Evolutionary conservation across 2,113 vertebrate genomes (phyloP), one percentile per base, ranked within the genome.

Genomic region (Tragelaphus strepsiceros): DNA sequence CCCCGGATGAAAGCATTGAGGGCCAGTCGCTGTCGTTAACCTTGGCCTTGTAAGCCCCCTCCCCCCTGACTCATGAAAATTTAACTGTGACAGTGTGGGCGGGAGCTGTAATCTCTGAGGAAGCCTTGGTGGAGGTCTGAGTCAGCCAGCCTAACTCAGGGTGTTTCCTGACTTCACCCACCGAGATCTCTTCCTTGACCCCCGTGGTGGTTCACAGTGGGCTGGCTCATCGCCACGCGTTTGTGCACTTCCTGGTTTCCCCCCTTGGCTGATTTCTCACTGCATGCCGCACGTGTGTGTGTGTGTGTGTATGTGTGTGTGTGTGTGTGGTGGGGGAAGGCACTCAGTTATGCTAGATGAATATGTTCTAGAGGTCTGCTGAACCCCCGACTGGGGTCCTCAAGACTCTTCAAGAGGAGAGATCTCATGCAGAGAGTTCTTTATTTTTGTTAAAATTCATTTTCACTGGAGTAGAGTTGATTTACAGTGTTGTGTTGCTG

Each of bases 311-410:
- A 22, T 59, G 56, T 26, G 58, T 26, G 58, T 11, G 58, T 59
- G 58, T 58, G 58, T 28, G 11, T 6, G 26, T 2, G 26, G 22
- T 3, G 22, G 22, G 43, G 14, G 24, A 21, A 39, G 58, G 35
- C 10, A 14, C 46, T 28, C 6, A 2, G 46, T 39, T 6, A 5
- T 1, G 4, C 77, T 0, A 10, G 10, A 30, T 0, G 10, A 32
- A 17, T 24, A 15, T 5, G 43, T 35, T 35, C 89, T n/a, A 78
- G 77, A 81, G 43, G 61, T 6, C 35, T 6, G 7, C 53, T 32
- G 30, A 82, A 53, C 3, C 49, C 16, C 49, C 1, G 3, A n/a
- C 49, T 2, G 19, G 56, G 14, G 19, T 35, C 81, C 81, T 59
- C 53, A n/a, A 15, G 35, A n/a, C 16, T 35, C 51, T 83, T 83